Conservation (phyloP, 1,140 invertebrate genomes). For the Drosophila rufa region DNA sequence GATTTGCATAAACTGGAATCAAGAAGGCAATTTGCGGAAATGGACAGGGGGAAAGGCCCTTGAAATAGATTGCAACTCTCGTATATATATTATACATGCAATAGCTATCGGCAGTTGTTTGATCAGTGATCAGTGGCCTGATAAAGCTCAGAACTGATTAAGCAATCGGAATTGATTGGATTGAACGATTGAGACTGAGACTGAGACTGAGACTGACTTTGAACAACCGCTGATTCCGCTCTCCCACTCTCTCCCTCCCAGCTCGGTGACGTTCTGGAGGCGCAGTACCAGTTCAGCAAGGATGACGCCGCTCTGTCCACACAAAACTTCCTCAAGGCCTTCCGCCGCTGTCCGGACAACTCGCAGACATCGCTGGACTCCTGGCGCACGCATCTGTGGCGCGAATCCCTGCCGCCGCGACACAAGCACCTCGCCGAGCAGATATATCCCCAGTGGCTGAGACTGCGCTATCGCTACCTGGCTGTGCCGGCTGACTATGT, state of each 20-base stretch:
- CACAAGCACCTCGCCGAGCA: slow-evolving; percentile 89
- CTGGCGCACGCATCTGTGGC: slow-evolving; percentile 92
- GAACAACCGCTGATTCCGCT: background rate
- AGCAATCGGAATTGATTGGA: background rate
- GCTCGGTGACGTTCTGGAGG: slow-evolving; percentile 89
- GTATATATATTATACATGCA: background rate
- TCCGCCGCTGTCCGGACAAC: slow-evolving; percentile 92
- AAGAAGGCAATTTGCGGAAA: slow-evolving; percentile 6
- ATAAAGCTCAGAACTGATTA: background rate
- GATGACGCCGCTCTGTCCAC: slow-evolving; percentile 88
- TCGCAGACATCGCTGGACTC: slow-evolving; percentile 88
- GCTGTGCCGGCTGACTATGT: slow-evolving; percentile 88
- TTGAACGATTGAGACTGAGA: no score
- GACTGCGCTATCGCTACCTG: slow-evolving; percentile 90
- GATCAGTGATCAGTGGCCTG: background rate
- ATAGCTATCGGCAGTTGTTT: background rate
- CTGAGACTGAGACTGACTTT: background rate
- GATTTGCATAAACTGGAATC: background rate
- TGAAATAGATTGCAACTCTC: background rate
- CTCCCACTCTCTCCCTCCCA: slow-evolving; percentile 71
- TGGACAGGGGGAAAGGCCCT: background rate
- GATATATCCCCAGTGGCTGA: slow-evolving; percentile 91
- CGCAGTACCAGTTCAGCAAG: slow-evolving; percentile 88
- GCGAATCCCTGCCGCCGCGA: slow-evolving; percentile 90
- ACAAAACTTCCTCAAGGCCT: slow-evolving; percentile 89